Evolutionary conservation across 2,113 vertebrate genomes (phyloP), one percentile per base, ranked within the genome.

Genomic region (Poeciliopsis turrubarensis): DNA sequence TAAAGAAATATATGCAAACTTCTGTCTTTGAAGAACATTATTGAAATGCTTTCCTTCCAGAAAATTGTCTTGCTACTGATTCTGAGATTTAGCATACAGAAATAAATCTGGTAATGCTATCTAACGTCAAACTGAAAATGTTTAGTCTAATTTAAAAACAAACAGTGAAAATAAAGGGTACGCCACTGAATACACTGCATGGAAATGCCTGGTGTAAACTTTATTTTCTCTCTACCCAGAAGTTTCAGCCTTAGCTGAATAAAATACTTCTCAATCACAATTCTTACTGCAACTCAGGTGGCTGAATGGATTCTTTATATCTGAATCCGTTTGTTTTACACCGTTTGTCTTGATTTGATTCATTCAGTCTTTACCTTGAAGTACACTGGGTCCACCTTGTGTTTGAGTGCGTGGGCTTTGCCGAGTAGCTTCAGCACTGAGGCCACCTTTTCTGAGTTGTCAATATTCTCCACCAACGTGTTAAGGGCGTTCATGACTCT

Each of bases 371-470:
- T 78, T 87, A 98, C 98, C 96, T 98, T 97, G 80, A 99, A 99
- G 93, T 99, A 99, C 68, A 95, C 70, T 0, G 97, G 97, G 25
- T 98, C 96, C 94, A 99, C 97, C 85, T 97, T 97, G 92, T 99
- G 97, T 81, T 94, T 95, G 83, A 96, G 88, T 0, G 97, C 97
- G 0, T 99, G 98, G 54, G 96, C 94, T 71, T 95, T 97, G 80
- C 96, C 97, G 86, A 99, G 84, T 65, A 94, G 79, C 74, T 93
- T 90, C 66, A 99, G 93, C 75, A 97, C 92, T 0, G 95, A 95
- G 31, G 94, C 93, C 73, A 96, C 86, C 91, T 97, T 97, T 70
- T 97, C 96, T 0, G 94, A 83, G 80, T 97, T 94, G 0, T 95
- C 92, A 39, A 98, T 80, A 89, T 94, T 99, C 91, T 97, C 96